These are phyloP conservation scores for Hylaea fasciaria DNA, from an alignment of 2,888 invertebrate species.

Conservation along the genomic window DNA sequence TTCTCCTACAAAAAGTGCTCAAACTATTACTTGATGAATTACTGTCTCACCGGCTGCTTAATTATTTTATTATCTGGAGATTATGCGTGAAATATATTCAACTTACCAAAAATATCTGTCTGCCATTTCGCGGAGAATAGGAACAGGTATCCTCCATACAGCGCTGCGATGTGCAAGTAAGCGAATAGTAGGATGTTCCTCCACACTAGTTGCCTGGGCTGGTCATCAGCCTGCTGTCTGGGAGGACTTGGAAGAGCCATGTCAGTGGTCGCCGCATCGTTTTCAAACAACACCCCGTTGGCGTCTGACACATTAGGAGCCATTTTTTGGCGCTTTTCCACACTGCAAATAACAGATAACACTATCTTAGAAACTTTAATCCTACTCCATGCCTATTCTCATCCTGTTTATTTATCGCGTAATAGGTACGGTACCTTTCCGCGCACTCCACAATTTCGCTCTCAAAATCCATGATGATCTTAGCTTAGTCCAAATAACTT, in stretches of 20 bases:
- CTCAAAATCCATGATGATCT: constrained; percentile 47
- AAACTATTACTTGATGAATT: too few species aligned
- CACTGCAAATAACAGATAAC: constrained; percentile 46
- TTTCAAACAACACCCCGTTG: constrained; percentile 79
- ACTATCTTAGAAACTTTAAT: constrained; percentile 21
- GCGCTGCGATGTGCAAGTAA: constrained; percentile 89
- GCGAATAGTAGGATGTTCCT: constrained; percentile 91
- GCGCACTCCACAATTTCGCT: constrained; percentile 48
- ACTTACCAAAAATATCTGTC: constrained; percentile 90
- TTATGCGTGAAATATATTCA: background rate
- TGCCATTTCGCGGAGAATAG: constrained; percentile 90
- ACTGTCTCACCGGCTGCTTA: too few species aligned
- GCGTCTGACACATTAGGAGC: constrained; percentile 75
- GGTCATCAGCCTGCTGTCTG: constrained; percentile 81
- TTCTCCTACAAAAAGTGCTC: too few species aligned
- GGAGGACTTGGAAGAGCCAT: constrained; percentile 69
- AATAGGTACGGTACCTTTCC: constrained; percentile 47
- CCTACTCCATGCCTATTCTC: constrained; percentile 16
- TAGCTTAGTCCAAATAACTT: background rate
- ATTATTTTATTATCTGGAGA: too few species aligned
- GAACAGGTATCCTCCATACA: constrained; percentile 90
- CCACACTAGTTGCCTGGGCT: constrained; percentile 89
- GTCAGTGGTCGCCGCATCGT: constrained; percentile 77
- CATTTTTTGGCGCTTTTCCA: constrained; percentile 58
- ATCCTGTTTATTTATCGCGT: constrained; percentile 30